phyloP scores from a whole-genome alignment of 2,888 invertebrate genomes.

The Cyclophora punctaria region DNA sequence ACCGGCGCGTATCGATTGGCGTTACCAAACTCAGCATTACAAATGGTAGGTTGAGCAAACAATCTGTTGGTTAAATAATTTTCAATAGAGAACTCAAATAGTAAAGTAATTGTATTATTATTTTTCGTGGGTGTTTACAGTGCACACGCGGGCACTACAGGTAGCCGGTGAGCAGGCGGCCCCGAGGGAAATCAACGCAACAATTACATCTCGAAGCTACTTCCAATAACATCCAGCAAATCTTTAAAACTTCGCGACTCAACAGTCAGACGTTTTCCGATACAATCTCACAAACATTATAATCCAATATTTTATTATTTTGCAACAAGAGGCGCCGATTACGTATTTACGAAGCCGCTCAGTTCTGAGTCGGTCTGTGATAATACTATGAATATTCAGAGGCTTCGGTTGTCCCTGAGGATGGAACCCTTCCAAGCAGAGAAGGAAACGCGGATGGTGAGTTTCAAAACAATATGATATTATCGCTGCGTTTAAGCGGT shows the following conservation, averaged over 20 bases:
- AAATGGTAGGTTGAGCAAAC: no score
- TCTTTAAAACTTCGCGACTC: slow-evolving; percentile 46
- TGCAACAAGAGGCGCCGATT: slow-evolving; percentile 40
- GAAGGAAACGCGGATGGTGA: slow-evolving; percentile 67
- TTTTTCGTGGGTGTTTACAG: slow-evolving; percentile 38
- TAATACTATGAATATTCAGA: slow-evolving; percentile 71
- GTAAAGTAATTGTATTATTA: not conserved
- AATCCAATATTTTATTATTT: slow-evolving; percentile 39
- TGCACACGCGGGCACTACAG: slow-evolving; percentile 32
- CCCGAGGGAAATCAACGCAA: slow-evolving; percentile 69
- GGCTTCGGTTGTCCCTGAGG: slow-evolving; percentile 57
- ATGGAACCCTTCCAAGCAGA: slow-evolving; percentile 69
- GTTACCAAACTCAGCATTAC: no score
- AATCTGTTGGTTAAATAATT: not conserved
- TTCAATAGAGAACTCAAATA: not conserved
- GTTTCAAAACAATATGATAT: slow-evolving; percentile 73
- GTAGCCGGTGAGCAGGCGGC: slow-evolving; percentile 36
- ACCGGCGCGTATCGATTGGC: not conserved
- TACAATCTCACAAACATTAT: slow-evolving; percentile 22
- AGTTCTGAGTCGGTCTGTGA: slow-evolving; percentile 63
- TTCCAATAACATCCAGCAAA: slow-evolving; percentile 55
- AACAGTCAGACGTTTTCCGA: slow-evolving; percentile 25
- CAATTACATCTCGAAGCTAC: slow-evolving; percentile 68
- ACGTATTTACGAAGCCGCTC: slow-evolving; percentile 56
- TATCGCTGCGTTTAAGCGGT: slow-evolving; percentile 69